Conservation (phyloP, 2,113 vertebrate genomes). For the Cyprinodon tularosa region DNA sequence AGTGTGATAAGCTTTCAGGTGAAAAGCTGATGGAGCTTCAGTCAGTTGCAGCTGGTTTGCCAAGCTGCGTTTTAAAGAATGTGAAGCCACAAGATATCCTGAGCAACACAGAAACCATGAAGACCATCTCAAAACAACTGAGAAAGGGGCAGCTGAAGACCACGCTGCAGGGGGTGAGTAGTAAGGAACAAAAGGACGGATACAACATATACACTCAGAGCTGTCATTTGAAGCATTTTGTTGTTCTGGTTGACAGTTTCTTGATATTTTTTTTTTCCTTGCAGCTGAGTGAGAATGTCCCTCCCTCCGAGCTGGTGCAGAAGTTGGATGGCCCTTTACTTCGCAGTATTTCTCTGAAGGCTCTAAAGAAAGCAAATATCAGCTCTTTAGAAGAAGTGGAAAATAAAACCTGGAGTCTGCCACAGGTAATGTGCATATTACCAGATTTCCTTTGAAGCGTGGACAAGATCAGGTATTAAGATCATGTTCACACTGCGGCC, state of each 20-base stretch:
- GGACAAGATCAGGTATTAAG: neutral
- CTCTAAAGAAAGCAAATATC: constrained; percentile 56
- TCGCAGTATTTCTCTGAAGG: constrained; percentile 48
- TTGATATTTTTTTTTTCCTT: neutral
- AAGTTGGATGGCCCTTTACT: constrained; percentile 52
- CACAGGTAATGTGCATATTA: constrained; percentile 65
- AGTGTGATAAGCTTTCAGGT: constrained; percentile 31
- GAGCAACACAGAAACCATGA: constrained; percentile 42
- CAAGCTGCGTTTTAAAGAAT: constrained; percentile 45
- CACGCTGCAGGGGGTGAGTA: constrained; percentile 70
- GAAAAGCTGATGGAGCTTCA: constrained; percentile 57
- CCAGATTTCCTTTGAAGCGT: neutral
- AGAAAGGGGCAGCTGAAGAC: constrained; percentile 66
- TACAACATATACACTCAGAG: neutral
- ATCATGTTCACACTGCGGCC: too few relatives aligned
- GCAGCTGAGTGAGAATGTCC: constrained; percentile 53
- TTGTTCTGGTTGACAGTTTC: neutral
- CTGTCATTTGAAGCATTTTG: neutral
- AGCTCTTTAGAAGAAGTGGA: constrained; percentile 59
- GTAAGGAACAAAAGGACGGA: neutral
- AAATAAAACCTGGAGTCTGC: constrained; percentile 50
- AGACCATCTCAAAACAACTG: constrained; percentile 51
- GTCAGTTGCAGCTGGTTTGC: constrained; percentile 53
- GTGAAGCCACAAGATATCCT: constrained; percentile 47
- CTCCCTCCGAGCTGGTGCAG: constrained; percentile 52